Evolutionary conservation across 2,888 invertebrate species (phyloP), one percentile per base, ranked within the genome.

Genomic region (Gymnoscelis rufifasciata): DNA sequence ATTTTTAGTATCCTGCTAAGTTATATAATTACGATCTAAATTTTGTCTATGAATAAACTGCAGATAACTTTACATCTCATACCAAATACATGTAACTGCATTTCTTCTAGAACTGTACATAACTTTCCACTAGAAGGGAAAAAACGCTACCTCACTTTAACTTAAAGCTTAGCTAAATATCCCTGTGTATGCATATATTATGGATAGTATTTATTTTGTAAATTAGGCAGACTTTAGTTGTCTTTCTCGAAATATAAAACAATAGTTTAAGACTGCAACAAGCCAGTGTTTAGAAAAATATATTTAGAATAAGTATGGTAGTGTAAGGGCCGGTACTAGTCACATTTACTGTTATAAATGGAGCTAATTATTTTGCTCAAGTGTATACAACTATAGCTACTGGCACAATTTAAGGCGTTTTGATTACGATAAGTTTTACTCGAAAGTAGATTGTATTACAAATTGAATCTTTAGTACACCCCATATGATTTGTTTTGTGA

Each of bases 71-170:
- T 62, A 59, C 61, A 67, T 73, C 68, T 60, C 67, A 75, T 71
- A 80, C 78, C 79, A 83, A 83, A 78, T 74, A 75, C 66, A 64
- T 56, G 58, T 66, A 66, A 52, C 57, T 75, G 77, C 79, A 80
- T 78, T 79, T 74, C 66, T 71, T 68, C 70, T 78, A 78, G 70
- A 75, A 71, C 64, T 87, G 86, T 88, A 88, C 66, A 88, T 86
- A 88, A 76, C 81, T 74, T 82, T 80, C 78, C 82, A 82, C 73
- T 83, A 83, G 82, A 80, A 76, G 81, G 78, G 86, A 19, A 84
- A 88, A 81, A 81, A 83, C 73, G 87, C 87, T 88, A 88, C 87
- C 87, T 88, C 87, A 88, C 84, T 81, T 83, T 81, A 81, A 79
- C 78, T 76, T 76, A 75, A 79, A 84, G 86, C 86, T 87, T 86